Percentiles rank a stretch among this genome's conserved stretches.
These are phyloP conservation scores for Myrmecophaga tridactyla DNA, from an alignment of 2,113 vertebrate genomes.

Conservation along the genomic window DNA sequence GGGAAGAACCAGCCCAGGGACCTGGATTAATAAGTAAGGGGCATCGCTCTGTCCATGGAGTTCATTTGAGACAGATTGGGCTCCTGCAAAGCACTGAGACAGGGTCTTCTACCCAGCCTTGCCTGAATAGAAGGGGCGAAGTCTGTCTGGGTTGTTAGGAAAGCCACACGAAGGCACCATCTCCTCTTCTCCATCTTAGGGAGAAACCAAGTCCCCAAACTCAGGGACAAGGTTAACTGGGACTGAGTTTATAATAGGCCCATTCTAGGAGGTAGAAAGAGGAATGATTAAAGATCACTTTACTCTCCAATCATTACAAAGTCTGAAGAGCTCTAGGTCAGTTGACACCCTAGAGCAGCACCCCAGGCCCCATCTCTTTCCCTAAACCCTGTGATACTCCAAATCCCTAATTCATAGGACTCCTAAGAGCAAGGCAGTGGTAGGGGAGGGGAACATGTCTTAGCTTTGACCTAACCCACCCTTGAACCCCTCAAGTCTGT, in stretches of 20 bases:
- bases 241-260: constrained; percentile 36
- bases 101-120: constrained; percentile 27
- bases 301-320: constrained; percentile 48
- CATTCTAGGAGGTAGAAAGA: constrained; percentile 48
- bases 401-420: no score
- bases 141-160: not conserved
- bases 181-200: not conserved
- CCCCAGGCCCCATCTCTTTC: not conserved
- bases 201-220: constrained; percentile 53
- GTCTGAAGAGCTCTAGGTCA: constrained; percentile 16
- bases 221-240: constrained; percentile 31
- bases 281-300: constrained; percentile 48
- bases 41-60: not conserved
- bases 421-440: constrained; percentile 5
- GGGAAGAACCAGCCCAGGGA: not conserved
- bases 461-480: constrained; percentile 8
- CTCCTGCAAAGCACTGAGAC: not conserved
- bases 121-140: constrained; percentile 4
- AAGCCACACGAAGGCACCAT: constrained; percentile 47
- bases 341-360: constrained; percentile 10
- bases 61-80: constrained; percentile 6
- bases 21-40: not conserved
- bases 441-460: not conserved
- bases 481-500: not conserved
- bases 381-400: constrained; percentile 22